Percentiles rank a stretch among this genome's conserved stretches.
Evolutionary conservation across 2,113 vertebrate genomes (phyloP).

Genomic region (Psammodynastes pulverulentus): DNA sequence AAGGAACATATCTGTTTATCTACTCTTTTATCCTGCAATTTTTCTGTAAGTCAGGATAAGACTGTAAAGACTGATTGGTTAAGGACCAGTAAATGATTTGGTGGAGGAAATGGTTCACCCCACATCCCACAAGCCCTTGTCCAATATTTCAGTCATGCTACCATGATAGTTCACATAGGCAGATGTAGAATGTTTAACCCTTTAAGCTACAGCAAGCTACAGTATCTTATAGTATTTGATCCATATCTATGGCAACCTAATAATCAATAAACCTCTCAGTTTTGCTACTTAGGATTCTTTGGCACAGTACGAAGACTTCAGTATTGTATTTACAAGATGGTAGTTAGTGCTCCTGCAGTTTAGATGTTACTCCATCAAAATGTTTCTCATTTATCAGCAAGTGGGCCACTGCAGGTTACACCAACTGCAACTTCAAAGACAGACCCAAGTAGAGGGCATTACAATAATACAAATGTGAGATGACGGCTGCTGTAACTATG

Average conservation of each 20-base stretch:
- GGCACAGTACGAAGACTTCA: background rate
- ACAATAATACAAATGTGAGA: background rate
- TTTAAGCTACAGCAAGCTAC: background rate
- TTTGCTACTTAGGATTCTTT: background rate
- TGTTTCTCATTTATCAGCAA: background rate
- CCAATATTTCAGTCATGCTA: background rate
- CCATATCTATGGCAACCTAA: background rate
- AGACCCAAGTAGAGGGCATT: background rate
- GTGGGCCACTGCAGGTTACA: background rate
- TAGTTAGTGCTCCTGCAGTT: background rate
- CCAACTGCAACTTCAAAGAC: background rate
- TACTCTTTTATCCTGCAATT: background rate
- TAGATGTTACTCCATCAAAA: background rate
- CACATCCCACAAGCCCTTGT: background rate
- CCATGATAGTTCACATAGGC: background rate
- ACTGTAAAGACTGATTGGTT: background rate
- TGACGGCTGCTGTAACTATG: background rate
- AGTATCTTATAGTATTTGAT: background rate
- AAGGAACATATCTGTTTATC: background rate
- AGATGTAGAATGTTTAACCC: background rate
- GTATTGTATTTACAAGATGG: background rate
- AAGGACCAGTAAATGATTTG: conserved; percentile 6
- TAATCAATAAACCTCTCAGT: background rate
- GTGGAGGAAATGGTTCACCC: background rate
- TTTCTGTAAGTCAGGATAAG: too few relatives aligned